These are phyloP conservation scores for Criorhina ranunculi DNA, from an alignment of 2,888 invertebrate genomes.

Conservation along the genomic window DNA sequence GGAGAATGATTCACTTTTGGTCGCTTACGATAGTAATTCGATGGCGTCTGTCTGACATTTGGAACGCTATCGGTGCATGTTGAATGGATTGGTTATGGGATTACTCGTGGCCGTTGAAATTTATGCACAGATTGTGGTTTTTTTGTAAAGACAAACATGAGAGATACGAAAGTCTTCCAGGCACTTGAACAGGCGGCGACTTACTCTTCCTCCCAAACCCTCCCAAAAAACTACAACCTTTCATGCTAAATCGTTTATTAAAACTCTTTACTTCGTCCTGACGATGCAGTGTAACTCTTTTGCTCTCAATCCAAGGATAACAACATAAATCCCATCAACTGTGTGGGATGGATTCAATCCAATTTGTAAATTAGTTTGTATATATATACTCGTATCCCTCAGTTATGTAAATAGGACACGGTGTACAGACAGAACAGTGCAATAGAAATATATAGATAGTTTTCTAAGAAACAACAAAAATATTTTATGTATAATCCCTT, in stretches of 20 bases:
- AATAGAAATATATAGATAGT: constrained; percentile 25
- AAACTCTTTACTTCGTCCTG: background rate
- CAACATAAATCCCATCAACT: too few relatives aligned
- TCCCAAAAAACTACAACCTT: background rate
- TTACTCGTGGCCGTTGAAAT: constrained; percentile 83
- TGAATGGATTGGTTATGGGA: constrained; percentile 82
- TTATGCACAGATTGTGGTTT: constrained; percentile 83
- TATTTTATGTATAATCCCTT: background rate
- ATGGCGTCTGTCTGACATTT: constrained; percentile 85
- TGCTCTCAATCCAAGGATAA: too few relatives aligned
- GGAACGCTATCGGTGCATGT: constrained; percentile 83
- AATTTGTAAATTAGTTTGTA: constrained; percentile 52
- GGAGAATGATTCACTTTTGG: constrained; percentile 84
- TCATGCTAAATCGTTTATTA: constrained; percentile 13
- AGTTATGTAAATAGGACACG: constrained; percentile 37
- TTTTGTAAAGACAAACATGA: constrained; percentile 80
- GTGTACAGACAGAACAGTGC: constrained; percentile 35
- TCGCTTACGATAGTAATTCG: constrained; percentile 84
- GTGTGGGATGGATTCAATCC: background rate
- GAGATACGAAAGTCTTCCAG: constrained; percentile 61
- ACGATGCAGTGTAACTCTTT: too few relatives aligned
- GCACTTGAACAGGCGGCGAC: background rate
- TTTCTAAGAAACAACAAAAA: background rate
- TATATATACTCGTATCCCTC: background rate
- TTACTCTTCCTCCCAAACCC: background rate